Evolutionary conservation across 2,797 vertebrate genomes (phyloP).

Genomic region (Morus bassanus): DNA sequence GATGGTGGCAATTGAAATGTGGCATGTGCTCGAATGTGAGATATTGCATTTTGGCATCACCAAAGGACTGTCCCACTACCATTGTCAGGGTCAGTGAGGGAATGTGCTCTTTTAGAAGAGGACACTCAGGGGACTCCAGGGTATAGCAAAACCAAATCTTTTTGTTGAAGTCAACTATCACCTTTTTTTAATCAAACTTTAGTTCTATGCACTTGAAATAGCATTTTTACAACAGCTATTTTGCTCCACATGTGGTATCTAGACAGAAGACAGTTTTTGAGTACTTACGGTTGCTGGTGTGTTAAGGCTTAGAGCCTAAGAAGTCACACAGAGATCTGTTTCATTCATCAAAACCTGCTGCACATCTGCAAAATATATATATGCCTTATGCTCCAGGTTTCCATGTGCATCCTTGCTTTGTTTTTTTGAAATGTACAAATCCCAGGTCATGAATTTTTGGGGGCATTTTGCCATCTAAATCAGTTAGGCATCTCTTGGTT

Average conservation of each 20-base stretch:
- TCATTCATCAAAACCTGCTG: background rate
- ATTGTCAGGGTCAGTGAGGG: background rate
- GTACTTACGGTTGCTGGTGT: background rate
- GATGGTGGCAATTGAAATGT: background rate
- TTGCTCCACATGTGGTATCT: background rate
- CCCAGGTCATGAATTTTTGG: background rate
- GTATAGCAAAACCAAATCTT: background rate
- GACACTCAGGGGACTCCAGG: background rate
- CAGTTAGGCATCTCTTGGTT: background rate
- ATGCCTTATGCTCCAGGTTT: background rate
- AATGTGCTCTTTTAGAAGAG: background rate
- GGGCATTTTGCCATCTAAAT: background rate
- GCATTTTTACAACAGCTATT: background rate
- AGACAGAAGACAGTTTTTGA: background rate
- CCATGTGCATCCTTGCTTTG: background rate
- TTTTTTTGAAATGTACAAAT: background rate
- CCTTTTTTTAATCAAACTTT: background rate
- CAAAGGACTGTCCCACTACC: background rate
- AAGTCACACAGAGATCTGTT: background rate
- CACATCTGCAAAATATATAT: background rate
- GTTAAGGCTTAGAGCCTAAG: background rate
- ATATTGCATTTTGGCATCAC: background rate
- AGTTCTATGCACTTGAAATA: background rate
- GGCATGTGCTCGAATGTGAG: background rate
- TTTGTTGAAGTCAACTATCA: background rate